A percentile compares a stretch with the other conserved stretches of the same genome.
Conservation (phyloP, 1,140 invertebrate genomes). For the Brachionus manjavacas region DNA sequence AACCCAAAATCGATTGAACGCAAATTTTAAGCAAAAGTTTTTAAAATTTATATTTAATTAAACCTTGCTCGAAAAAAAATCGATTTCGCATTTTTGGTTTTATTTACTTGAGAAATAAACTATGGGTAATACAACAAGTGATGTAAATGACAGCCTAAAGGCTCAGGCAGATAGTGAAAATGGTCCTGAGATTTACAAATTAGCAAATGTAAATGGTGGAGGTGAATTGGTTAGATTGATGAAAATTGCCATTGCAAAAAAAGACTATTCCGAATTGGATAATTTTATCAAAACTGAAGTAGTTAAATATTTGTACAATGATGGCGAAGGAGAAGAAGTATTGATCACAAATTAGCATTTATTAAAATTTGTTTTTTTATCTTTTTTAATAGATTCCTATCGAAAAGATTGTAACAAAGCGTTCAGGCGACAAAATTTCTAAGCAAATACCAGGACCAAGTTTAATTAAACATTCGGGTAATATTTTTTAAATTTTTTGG, state of each 20-base stretch:
- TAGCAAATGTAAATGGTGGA: conserved; percentile 31
- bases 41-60: not conserved
- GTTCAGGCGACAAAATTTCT: not conserved
- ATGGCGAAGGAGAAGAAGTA: conserved; percentile 34
- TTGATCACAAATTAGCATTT: not conserved
- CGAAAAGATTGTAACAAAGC: not conserved
- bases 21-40: not conserved
- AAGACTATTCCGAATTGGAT: conserved; percentile 34
- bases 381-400: not conserved
- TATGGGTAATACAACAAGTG: conserved; percentile 42
- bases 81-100: not conserved
- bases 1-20: not conserved
- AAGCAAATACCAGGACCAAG: not conserved
- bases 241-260: conserved; percentile 5
- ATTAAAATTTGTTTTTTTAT: not conserved
- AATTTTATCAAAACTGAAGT: conserved; percentile 39
- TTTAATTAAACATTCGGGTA: conserved; percentile 8
- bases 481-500: too few relatives aligned
- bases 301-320: conserved; percentile 38
- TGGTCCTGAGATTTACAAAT: conserved; percentile 40
- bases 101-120: not conserved
- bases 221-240: conserved; percentile 2
- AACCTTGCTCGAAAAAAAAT: not conserved
- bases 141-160: conserved; percentile 30
- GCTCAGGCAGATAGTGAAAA: conserved; percentile 40